phyloP scores from a whole-genome alignment of 2,888 invertebrate genomes.

The Stramonita haemastoma region DNA sequence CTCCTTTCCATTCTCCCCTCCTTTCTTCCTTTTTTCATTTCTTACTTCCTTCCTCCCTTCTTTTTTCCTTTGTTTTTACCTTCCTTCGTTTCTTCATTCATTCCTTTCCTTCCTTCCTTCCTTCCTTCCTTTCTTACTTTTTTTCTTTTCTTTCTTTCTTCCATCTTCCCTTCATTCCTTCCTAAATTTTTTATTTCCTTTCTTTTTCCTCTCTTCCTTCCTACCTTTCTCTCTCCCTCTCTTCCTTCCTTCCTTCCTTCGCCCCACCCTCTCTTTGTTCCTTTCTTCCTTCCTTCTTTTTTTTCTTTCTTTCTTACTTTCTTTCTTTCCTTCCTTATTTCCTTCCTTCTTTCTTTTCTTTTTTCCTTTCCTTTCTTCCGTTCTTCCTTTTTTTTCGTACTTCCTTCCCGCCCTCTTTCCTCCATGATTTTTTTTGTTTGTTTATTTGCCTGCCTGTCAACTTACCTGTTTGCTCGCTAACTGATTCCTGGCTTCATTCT shows the following conservation, averaged over 20 bases:
- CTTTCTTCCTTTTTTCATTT: conserved; percentile 68
- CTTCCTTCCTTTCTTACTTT: neutral
- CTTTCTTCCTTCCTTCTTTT: neutral
- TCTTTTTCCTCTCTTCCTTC: neutral
- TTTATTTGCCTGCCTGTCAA: neutral
- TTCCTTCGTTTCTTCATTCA: neutral
- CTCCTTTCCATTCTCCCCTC: neutral
- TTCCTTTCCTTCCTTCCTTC: neutral
- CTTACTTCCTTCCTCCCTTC: neutral
- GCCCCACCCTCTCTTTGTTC: neutral
- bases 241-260: neutral
- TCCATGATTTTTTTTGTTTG: neutral
- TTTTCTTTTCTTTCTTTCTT: neutral
- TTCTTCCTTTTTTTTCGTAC: neutral
- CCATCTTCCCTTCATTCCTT: neutral
- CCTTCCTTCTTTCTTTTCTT: neutral
- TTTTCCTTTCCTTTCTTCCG: neutral
- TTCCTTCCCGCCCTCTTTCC: neutral
- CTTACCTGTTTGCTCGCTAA: neutral
- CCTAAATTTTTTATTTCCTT: neutral
- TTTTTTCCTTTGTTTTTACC: too few relatives aligned
- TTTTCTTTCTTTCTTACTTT: neutral
- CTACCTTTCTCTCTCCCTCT: neutral
- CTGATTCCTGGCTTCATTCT: neutral
- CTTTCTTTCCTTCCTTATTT: neutral